Conservation (phyloP, 2,113 vertebrate species). For the Fulica atra region DNA sequence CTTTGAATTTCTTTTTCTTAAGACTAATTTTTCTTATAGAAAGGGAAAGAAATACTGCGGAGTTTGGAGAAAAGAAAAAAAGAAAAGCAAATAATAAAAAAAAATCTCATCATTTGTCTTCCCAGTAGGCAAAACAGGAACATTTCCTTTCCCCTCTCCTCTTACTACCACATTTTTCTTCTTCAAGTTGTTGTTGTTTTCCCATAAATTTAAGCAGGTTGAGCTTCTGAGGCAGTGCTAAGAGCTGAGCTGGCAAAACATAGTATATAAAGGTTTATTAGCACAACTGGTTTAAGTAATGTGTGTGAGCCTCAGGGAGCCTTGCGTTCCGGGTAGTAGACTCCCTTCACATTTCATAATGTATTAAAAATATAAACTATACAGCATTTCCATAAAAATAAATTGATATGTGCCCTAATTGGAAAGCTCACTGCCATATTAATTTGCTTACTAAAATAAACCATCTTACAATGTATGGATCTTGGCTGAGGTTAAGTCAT, state of each 20-base stretch:
- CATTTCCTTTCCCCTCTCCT: not conserved
- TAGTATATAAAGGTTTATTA: constrained; percentile 69
- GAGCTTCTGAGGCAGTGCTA: constrained; percentile 48
- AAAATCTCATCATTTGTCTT: constrained; percentile 47
- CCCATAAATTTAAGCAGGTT: constrained; percentile 67
- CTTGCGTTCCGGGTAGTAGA: constrained; percentile 44
- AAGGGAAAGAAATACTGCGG: not conserved
- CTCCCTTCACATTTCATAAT: constrained; percentile 53
- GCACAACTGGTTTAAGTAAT: constrained; percentile 70
- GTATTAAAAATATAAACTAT: constrained; percentile 60
- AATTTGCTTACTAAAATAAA: constrained; percentile 67
- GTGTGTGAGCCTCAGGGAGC: constrained; percentile 35
- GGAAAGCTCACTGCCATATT: constrained; percentile 57
- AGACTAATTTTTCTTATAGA: constrained; percentile 62
- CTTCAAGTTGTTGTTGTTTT: constrained; percentile 54
- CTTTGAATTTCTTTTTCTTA: constrained; percentile 61
- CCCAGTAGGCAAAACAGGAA: not conserved
- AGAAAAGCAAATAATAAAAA: not conserved
- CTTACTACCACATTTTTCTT: constrained; percentile 42
- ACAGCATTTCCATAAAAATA: constrained; percentile 58
- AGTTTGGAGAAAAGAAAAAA: not conserved
- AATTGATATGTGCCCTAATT: constrained; percentile 60
- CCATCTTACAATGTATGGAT: not conserved
- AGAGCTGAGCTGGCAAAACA: constrained; percentile 55
- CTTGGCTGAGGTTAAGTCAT: constrained; percentile 42